Percentiles rank a stretch among this genome's conserved stretches.
Conservation (phyloP, 1,140 invertebrate species). For the Conus betulinus region DNA sequence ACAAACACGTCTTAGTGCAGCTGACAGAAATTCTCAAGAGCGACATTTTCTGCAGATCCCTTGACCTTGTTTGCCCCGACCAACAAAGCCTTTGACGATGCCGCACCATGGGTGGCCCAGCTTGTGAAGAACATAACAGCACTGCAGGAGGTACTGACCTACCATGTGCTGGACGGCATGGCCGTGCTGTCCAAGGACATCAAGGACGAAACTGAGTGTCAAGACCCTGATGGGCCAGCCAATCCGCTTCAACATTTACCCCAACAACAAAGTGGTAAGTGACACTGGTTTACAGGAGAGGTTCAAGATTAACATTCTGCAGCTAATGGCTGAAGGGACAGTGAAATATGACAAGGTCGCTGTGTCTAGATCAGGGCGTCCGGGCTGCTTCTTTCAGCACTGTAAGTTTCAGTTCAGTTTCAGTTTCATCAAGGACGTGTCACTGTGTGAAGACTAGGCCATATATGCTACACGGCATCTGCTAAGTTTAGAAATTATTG, state of each 20-base stretch:
- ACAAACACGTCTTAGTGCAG: too few species aligned
- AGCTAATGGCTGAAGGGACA: too few species aligned
- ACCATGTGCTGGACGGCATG: conserved; percentile 42
- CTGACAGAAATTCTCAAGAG: neutral
- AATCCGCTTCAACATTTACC: conserved; percentile 78
- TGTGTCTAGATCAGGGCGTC: too few species aligned
- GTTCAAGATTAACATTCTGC: too few species aligned
- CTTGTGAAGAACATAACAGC: conserved; percentile 80
- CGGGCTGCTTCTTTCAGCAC: too few species aligned
- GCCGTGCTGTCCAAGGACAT: conserved; percentile 44
- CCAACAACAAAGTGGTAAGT: conserved; percentile 25
- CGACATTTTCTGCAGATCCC: conserved; percentile 69
- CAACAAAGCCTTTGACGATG: conserved; percentile 85
- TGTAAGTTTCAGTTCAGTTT: too few species aligned
- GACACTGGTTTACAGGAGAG: too few species aligned
- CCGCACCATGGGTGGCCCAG: conserved; percentile 80
- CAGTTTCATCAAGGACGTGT: too few species aligned
- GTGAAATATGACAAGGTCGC: too few species aligned
- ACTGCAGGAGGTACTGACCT: conserved; percentile 71
- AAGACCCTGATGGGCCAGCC: conserved; percentile 83
- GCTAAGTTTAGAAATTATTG: too few species aligned
- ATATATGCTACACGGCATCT: too few species aligned
- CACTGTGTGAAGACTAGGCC: too few species aligned
- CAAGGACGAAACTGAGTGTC: conserved; percentile 79
- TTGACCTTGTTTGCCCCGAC: conserved; percentile 92